Base-by-base conservation (phyloP, 2,888 invertebrate genomes). In the Cantharis rufa region DNA sequence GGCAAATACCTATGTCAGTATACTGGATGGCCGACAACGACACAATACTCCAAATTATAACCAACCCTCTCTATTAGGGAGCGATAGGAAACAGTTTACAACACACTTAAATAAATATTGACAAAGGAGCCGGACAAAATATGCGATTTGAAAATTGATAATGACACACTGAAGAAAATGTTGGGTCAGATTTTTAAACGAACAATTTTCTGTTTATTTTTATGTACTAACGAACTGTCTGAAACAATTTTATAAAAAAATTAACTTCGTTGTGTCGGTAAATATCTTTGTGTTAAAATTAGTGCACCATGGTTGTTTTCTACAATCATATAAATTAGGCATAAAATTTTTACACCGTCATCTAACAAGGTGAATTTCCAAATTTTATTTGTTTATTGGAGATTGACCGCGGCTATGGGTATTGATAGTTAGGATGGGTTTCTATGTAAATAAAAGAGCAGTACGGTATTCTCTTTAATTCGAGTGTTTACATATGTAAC, bases 31-130 rank as follows among this genome's bases (percentile, higher is more conserved):
- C 71, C 77, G 69, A 64, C 70, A 48, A 77, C 74, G 77, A 78
- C 75, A 78, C 75, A 76, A 78, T 78, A 79, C 77, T 72, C 76
- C 69, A 79, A 80, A 81, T 81, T 81, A 80, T 78, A 79, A 72
- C 79, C 80, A 78, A 80, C 79, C 78, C 80, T 77, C 80, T 81
- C 78, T 79, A 80, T 80, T 76, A 73, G 74, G 80, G 71, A 79
- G 77, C 79, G 78, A 80, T 79, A 78, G 80, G 79, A 78, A 79
- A 71, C 80, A 80, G 78, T 81, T 80, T 78, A 79, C 77, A 80
- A 77, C 79, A 79, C 77, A 80, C 76, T 80, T 81, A 81, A 79
- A 80, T 81, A 81, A 81, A 81, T 81, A 81, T 80, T 79, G 80
- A 81, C 81, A 81, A 80, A 76, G 78, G 79, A 80, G 76, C 72